Conservation (phyloP, 30 jellyfish, hydroid and myxozoan genomes). For the Chrysaora quinquecirrha region DNA sequence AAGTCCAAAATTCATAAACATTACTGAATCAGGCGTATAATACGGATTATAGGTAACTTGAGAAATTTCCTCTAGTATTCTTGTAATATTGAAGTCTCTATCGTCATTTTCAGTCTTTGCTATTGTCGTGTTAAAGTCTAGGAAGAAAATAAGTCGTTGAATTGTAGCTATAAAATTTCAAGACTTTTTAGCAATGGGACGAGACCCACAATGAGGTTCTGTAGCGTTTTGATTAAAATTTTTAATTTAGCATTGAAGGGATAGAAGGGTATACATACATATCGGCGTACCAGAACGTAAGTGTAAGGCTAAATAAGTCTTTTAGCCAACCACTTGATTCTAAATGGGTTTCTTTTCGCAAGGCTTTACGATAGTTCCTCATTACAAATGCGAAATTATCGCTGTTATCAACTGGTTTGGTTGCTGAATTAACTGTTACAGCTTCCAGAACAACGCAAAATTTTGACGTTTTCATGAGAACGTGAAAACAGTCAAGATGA, state of each 20-base stretch:
- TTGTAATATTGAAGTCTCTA: slow-evolving; percentile 55
- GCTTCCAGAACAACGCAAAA: too few relatives aligned
- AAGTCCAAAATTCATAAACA: slow-evolving; percentile 72
- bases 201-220: too few relatives aligned
- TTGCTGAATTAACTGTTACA: too few relatives aligned
- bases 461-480: too few relatives aligned
- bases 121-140: slow-evolving; percentile 76
- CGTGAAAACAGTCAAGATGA: too few relatives aligned
- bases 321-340: not conserved
- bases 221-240: not conserved
- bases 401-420: too few relatives aligned
- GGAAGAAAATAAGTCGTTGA: not conserved
- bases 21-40: slow-evolving; percentile 18
- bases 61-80: slow-evolving; percentile 38
- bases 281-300: not conserved
- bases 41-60: slow-evolving; percentile 6
- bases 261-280: not conserved
- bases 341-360: not conserved
- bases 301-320: not conserved
- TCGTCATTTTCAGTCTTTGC: slow-evolving; percentile 72
- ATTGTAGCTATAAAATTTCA: not conserved
- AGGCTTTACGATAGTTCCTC: too few relatives aligned
- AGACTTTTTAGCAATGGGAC: too few relatives aligned
- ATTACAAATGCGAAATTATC: too few relatives aligned
- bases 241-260: not conserved